Evolutionary conservation across 2,797 vertebrate genomes (phyloP), one percentile per base, ranked within the genome.

Genomic region (Odontamblyopus rebecca): DNA sequence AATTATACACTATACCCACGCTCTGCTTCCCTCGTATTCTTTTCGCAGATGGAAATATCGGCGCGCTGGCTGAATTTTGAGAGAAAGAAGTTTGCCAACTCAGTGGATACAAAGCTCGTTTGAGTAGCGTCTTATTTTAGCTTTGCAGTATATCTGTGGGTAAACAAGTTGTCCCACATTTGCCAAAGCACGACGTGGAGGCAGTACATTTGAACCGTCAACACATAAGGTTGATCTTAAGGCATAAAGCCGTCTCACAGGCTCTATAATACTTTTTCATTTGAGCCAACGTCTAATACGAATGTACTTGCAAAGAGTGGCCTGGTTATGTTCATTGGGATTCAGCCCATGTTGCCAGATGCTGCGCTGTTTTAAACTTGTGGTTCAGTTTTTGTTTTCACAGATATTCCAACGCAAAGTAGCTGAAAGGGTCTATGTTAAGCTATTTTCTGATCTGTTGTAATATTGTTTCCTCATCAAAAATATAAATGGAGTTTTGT

Each of bases 61-160:
- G 51, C 19, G 16, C 4, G 18, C 51, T 53, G 51, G 16, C 51
- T 53, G 8, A 18, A 18, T 5, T n/a, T 6, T n/a, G 51, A 61
- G 68, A 79, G 70, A 74, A 27, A 73, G 72, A 48, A 53, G 51
- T 18, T n/a, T 16, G 18, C 6, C 2, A 53, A 53, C 51, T 53
- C 19, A 2, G 6, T n/a, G 19, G 74, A 32, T 74, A 61, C 59
- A 61, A 5, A 60, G 12, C 5, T 5, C 0, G 12, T 30, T 15
- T 30, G 27, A 59, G 57, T 32, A 6, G 13, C 29, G 16, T 61
- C 1, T 29, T 61, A 61, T 61, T 61, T 61, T 18, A 61, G 59
- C 59, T 18, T 29, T 61, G 13, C 15, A 18, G 27, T 61, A 60
- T 60, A 13, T 29, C 18, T 61, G 4, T 61, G 29, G 59, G 59